A percentile compares a stretch with the other conserved stretches of the same genome.
These are phyloP conservation scores for Heliconius hewitsoni DNA, from an alignment of 1,140 invertebrate species.

Conservation along the genomic window DNA sequence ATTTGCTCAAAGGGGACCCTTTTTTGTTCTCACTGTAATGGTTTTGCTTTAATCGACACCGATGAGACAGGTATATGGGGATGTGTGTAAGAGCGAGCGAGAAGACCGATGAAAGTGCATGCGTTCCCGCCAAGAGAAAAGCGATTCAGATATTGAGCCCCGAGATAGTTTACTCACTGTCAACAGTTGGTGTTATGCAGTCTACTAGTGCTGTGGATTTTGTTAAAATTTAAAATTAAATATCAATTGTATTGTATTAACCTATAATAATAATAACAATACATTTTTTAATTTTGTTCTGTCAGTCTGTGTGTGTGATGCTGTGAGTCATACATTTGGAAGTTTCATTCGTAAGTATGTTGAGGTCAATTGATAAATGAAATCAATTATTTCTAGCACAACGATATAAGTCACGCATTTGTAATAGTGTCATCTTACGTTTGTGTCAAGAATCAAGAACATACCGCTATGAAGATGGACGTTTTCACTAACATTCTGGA, in stretches of 20 bases:
- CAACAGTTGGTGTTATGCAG: constrained; percentile 72
- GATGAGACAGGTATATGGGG: constrained; percentile 46
- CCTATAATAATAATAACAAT: neutral
- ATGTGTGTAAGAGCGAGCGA: constrained; percentile 38
- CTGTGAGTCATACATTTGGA: constrained; percentile 14
- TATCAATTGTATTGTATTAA: neutral
- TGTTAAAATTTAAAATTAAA: constrained; percentile 1
- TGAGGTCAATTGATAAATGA: constrained; percentile 34
- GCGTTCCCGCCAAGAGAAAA: constrained; percentile 72
- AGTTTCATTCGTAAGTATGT: constrained; percentile 32
- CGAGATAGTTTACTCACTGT: constrained; percentile 66
- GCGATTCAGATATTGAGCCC: constrained; percentile 67
- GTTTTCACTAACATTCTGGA: constrained; percentile 6
- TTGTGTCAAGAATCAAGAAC: neutral
- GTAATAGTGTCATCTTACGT: constrained; percentile 33
- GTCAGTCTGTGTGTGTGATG: constrained; percentile 14
- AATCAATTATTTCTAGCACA: constrained; percentile 30
- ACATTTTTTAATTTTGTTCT: neutral
- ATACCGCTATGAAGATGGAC: neutral
- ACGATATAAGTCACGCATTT: constrained; percentile 22
- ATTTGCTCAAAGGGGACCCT: constrained; percentile 80
- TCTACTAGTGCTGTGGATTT: constrained; percentile 50
- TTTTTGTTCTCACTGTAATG: constrained; percentile 80
- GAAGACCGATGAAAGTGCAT: constrained; percentile 56
- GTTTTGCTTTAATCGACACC: constrained; percentile 75